Evolutionary conservation across 2,888 invertebrate species (phyloP).

Genomic region (Drosophila mettleri): DNA sequence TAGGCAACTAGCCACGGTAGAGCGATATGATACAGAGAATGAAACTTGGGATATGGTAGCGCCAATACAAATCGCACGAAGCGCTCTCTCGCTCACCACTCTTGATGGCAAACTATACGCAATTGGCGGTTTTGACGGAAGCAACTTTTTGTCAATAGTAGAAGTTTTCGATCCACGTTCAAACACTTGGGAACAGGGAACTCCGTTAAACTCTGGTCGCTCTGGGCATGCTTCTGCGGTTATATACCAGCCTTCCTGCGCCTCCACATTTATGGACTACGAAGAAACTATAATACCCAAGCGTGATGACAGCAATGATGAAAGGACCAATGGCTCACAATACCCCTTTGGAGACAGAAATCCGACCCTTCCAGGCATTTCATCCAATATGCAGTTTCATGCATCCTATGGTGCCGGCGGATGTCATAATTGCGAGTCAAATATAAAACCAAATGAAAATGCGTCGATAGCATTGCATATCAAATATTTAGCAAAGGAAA

Average conservation of each 20-base stretch:
- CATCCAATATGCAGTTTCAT: slow-evolving; percentile 66
- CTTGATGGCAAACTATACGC: slow-evolving; percentile 95
- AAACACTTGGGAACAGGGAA: slow-evolving; percentile 91
- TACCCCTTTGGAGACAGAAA: slow-evolving; percentile 45
- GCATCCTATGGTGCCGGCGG: slow-evolving; percentile 70
- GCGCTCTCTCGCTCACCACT: slow-evolving; percentile 94
- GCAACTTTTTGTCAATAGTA: slow-evolving; percentile 92
- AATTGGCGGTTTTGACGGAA: slow-evolving; percentile 96
- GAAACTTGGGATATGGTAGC: slow-evolving; percentile 92
- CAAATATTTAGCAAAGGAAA: slow-evolving; percentile 14
- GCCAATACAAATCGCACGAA: slow-evolving; percentile 91
- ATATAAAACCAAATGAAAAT: slow-evolving; percentile 9
- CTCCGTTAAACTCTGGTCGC: slow-evolving; percentile 92
- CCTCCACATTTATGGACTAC: slow-evolving; percentile 82
- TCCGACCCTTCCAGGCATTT: slow-evolving; percentile 38
- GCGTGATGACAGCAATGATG: slow-evolving; percentile 44
- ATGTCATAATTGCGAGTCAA: slow-evolving; percentile 74
- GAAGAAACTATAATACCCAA: slow-evolving; percentile 68
- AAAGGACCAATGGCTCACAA: slow-evolving; percentile 20
- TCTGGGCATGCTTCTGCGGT: slow-evolving; percentile 97
- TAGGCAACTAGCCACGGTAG: slow-evolving; percentile 92
- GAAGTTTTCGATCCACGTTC: slow-evolving; percentile 94
- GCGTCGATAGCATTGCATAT: background rate
- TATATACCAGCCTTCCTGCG: slow-evolving; percentile 91
- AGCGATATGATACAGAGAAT: slow-evolving; percentile 94